Base-by-base conservation (phyloP, 2,113 vertebrate genomes). In the Brachypteracias leptosomus region DNA sequence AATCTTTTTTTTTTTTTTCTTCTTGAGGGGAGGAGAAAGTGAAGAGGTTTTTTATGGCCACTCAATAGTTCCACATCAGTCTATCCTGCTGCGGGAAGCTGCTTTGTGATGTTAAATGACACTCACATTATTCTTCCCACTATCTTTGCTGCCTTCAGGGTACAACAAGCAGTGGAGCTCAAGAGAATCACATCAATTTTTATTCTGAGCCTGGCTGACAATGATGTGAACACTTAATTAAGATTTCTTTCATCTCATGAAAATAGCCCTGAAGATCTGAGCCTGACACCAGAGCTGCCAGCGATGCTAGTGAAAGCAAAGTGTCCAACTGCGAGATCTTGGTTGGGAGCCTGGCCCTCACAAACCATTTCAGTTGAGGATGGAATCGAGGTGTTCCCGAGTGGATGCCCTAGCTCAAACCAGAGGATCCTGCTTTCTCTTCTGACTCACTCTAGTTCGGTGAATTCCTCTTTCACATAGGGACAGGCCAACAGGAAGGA, bases 191-290 rank as follows among this genome's bases (percentile, higher is more conserved):
- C 68, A 92, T 87, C 61, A 85, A 36, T 92, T 96, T 86, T 96
- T 86, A 72, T 84, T 95, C 83, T 55, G 35, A 95, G 91, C 66
- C 91, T 97, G 93, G 73, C 66, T 89, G 80, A 92, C 89, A 81
- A 90, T 93, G 94, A 96, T 95, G 96, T 11, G 80, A 92, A 52
- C 79, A 63, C 55, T 93, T 93, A 95, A 96, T 93, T 96, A 95
- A 81, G 76, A 78, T 47, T 93, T 90, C 76, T 97, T 96, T 96
- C 65, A 91, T 89, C 65, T 84, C 44, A 26, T 67, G 24, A 87
- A 87, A 95, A 85, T 65, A 78, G 57, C 76, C 76, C 61, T 49
- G 83, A 84, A 90, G 82, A 95, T 90, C 68, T 74, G 52, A 75
- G 86, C 33, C 88, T 84, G 76, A 74, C 35, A 63, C 0, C 21